Conservation (phyloP, 2,797 vertebrate species). For the Sebastolobus alascanus region DNA sequence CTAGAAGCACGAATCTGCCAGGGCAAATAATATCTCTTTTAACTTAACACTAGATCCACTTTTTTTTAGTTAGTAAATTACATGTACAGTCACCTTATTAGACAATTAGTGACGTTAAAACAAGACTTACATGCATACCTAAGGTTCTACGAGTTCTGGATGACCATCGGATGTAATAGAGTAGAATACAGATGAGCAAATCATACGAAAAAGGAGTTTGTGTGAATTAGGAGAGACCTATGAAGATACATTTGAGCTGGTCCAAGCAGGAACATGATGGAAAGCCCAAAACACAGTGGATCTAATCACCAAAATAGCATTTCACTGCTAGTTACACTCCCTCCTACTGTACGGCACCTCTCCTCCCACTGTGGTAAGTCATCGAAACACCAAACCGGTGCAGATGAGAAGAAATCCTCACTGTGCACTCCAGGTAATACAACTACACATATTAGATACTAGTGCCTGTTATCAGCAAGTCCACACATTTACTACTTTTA, state of each 20-base stretch:
- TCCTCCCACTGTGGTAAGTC: background rate
- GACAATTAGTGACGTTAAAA: no score
- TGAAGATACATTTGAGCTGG: no score
- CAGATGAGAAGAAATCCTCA: background rate
- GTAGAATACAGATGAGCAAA: background rate
- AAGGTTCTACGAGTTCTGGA: no score
- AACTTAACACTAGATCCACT: no score
- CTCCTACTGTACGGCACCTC: background rate
- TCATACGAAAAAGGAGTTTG: background rate
- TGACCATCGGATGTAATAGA: no score
- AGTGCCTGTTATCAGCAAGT: background rate
- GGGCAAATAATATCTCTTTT: no score
- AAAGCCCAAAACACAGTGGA: background rate
- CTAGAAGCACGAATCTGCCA: accelerated
- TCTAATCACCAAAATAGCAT: no score
- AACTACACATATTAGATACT: background rate
- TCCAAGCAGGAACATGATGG: background rate
- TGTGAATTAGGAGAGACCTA: no score
- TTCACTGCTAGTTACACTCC: background rate
- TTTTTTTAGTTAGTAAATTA: no score
- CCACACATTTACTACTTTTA: background rate
- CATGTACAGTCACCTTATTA: no score
- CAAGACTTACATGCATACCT: no score
- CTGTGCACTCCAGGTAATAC: background rate
- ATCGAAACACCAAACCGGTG: background rate